Base-by-base conservation (phyloP, 2,888 invertebrate genomes). In the Hololepta plana region DNA sequence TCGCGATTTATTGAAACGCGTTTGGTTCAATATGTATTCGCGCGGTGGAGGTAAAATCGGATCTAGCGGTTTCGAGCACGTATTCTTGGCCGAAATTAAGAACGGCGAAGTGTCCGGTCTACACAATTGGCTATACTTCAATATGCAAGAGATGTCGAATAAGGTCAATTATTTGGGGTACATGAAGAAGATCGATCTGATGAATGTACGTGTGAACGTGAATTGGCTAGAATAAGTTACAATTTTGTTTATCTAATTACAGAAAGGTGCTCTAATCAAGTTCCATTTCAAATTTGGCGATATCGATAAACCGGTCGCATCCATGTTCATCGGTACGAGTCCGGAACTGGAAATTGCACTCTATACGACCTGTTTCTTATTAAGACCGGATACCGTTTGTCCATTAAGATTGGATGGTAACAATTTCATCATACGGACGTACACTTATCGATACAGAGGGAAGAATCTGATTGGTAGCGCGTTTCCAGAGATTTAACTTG, bases 11-110 rank as follows among this genome's bases (percentile, higher is more conserved):
- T 49, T 82, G 6, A 70, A 74, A 44, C 66, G 67, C 34, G 50
- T 81, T 7, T 82, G 81, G 81, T 82, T 82, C 45, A 72, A 72
- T 15, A 63, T 82, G 38, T 93, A 87, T 48, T 73, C 85, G 1
- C 63, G 88, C 33, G 73, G 80, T 15, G 64, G 67, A 42, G 76
- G 81, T 14, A 68, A 68, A 45, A 67, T 80, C 12, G 80, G 88
- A 32, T 88, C 90, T 40, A 80, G 80, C 19, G 91, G 87, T 2
- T 91, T 91, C 46, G 91, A 93, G 51, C 91, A 93, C 45, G 72
- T 88, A 12, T 88, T 91, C 51, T 66, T 90, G 3, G 79, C 85
- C 1, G 91, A 93, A 61, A 59, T 80, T 0, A 84, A 80, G 49
- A 70, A 72, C 38, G 67, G 67, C 21, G 72, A 72, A 41, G 70